Base-by-base conservation (phyloP, 2,888 invertebrate genomes). In the Nomada flava region DNA sequence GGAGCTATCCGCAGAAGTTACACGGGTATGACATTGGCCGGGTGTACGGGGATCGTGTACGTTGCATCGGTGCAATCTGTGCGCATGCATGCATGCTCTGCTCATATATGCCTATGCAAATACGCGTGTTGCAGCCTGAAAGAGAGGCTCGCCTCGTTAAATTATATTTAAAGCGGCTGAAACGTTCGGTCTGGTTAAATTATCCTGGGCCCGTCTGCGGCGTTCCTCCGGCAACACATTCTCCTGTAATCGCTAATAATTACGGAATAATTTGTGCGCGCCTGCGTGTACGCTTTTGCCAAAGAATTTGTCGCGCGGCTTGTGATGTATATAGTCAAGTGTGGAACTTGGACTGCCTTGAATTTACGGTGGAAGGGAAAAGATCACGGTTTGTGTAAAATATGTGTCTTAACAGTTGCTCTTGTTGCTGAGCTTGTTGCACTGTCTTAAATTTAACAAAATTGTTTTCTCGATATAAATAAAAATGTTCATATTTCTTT, bases 111-210 rank as follows among this genome's bases (percentile, higher is more conserved):
- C 36, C 79, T 79, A 79, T 79, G 80, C 68, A 81, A 79, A 81
- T 71, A 75, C 44, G 67, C 44, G 52, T 13, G 62, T 47, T 15
- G 23, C 62, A 52, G 36, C 36, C 67, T 53, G 72, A 69, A 76
- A 68, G 71, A 71, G 75, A 64, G 75, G 59, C 57, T 20, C 18
- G 67, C 23, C 71, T 82, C 81, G 80, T 76, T 82, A 80, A 82
- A 82, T 82, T 81, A 82, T 76, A 81, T 76, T 81, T 76, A 62
- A 82, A 64, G 18, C 59, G 64, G 72, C 69, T 63, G 71, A 29
- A 80, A 50, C 69, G 60, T 47, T 73, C 72, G 65, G 52, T 68
- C 52, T 50, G 53, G 81, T 57, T 76, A 65, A 81, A 82, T 82
- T 76, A 72, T 81, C 76, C 36, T 13, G 50, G 59, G 29, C 63